These are phyloP conservation scores for Engraulis encrasicolus DNA, from an alignment of 2,113 vertebrate species.

Conservation along the genomic window DNA sequence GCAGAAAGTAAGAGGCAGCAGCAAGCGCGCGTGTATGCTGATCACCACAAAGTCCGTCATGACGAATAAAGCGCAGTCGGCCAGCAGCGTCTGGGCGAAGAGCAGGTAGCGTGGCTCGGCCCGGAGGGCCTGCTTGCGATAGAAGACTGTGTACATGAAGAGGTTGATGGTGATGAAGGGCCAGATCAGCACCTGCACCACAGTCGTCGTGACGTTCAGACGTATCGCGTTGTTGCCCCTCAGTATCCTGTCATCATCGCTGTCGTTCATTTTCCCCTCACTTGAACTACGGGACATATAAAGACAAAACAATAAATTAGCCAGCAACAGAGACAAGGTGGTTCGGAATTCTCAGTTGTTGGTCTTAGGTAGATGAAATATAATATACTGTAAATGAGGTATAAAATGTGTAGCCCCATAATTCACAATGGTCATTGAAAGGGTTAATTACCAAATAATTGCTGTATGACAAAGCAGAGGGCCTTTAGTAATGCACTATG, in stretches of 20 bases:
- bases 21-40: neutral
- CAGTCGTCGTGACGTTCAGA: neutral
- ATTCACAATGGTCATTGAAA: too few relatives aligned
- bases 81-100: constrained; percentile 54
- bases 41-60: constrained; percentile 29
- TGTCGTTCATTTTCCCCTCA: neutral
- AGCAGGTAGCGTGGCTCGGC: constrained; percentile 56
- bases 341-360: too few relatives aligned
- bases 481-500: too few relatives aligned
- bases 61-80: constrained; percentile 37
- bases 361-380: too few relatives aligned
- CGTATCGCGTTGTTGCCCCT: neutral
- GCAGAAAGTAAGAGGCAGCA: constrained; percentile 37
- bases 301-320: too few relatives aligned
- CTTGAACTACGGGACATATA: too few relatives aligned
- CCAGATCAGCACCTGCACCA: neutral
- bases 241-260: neutral
- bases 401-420: too few relatives aligned
- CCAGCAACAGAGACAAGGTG: too few relatives aligned
- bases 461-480: too few relatives aligned
- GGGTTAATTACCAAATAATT: too few relatives aligned
- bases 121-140: constrained; percentile 48
- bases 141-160: constrained; percentile 50
- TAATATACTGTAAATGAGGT: too few relatives aligned
- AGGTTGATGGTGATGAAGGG: constrained; percentile 46